Evolutionary conservation across 2,113 vertebrate genomes (phyloP).

Genomic region (Poecile atricapillus): DNA sequence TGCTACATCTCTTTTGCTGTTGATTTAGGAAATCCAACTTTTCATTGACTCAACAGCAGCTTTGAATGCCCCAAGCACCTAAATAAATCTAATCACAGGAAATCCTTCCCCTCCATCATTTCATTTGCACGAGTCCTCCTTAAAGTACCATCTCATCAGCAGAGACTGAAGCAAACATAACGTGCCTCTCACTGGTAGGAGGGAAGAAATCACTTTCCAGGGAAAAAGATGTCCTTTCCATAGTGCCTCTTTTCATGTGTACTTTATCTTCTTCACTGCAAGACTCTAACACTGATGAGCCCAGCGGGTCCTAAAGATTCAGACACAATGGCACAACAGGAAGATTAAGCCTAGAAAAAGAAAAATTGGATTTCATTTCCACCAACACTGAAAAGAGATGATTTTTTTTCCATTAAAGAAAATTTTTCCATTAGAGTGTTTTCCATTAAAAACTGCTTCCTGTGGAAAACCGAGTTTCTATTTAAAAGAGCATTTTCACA

Average conservation of each 20-base stretch:
- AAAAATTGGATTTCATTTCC: neutral
- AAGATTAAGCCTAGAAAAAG: neutral
- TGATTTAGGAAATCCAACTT: slow-evolving; percentile 15
- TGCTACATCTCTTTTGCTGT: neutral
- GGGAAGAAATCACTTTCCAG: neutral
- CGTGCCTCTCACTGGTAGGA: neutral
- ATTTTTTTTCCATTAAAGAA: slow-evolving; percentile 1
- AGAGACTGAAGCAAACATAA: neutral
- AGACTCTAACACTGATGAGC: slow-evolving; percentile 1
- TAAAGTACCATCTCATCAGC: neutral
- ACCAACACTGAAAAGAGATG: neutral
- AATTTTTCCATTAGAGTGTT: neutral
- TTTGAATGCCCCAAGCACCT: neutral
- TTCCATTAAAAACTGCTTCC: slow-evolving; percentile 14
- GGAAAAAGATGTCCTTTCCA: neutral
- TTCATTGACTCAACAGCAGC: slow-evolving; percentile 20
- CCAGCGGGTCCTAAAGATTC: neutral
- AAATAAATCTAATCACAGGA: slow-evolving; percentile 37
- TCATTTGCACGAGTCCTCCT: neutral
- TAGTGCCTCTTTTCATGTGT: neutral
- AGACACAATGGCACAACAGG: slow-evolving; percentile 6
- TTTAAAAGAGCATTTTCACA: slow-evolving; percentile 32
- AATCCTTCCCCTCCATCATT: slow-evolving; percentile 4
- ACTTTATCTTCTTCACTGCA: slow-evolving; percentile 40
- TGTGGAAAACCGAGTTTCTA: slow-evolving; percentile 1